Percentiles rank a stretch among this genome's conserved stretches.
phyloP scores from a whole-genome alignment of 2,888 invertebrate genomes.

The Anthoptus insignis region DNA sequence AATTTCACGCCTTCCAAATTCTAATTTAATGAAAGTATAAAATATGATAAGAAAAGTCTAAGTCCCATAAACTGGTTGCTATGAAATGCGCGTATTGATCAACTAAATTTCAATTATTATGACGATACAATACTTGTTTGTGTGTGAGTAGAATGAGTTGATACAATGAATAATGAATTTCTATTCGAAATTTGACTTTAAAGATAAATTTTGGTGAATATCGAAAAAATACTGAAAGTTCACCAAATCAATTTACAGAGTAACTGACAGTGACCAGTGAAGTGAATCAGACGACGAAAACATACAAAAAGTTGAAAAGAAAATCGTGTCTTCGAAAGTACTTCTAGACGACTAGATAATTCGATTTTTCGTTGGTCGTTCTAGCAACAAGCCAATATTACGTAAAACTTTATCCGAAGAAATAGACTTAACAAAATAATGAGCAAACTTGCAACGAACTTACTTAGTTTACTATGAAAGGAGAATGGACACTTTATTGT shows the following conservation, averaged over 20 bases:
- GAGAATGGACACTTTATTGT: slow-evolving; percentile 23
- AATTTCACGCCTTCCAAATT: too few relatives aligned
- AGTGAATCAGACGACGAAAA: slow-evolving; percentile 6
- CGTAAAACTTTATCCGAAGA: slow-evolving; percentile 25
- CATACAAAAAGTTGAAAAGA: slow-evolving; percentile 4
- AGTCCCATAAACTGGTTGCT: too few relatives aligned
- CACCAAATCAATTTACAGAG: neutral
- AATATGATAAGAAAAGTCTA: too few relatives aligned
- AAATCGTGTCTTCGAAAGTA: slow-evolving; percentile 19
- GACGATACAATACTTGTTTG: too few relatives aligned
- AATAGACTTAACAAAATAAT: slow-evolving; percentile 29
- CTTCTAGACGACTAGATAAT: neutral
- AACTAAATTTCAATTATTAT: too few relatives aligned
- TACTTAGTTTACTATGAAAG: slow-evolving; percentile 18
- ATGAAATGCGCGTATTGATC: too few relatives aligned
- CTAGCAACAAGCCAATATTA: slow-evolving; percentile 13
- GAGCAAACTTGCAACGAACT: slow-evolving; percentile 28
- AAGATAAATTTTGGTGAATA: too few relatives aligned
- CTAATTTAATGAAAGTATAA: too few relatives aligned
- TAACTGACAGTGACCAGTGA: neutral
- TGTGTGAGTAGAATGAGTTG: too few relatives aligned
- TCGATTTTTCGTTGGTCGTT: slow-evolving; percentile 23
- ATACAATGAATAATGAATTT: too few relatives aligned
- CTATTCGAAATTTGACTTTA: too few relatives aligned
- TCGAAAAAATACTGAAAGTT: neutral